These are phyloP conservation scores for Octopus bimaculoides DNA, from an alignment of 1,140 invertebrate species.

Conservation along the genomic window DNA sequence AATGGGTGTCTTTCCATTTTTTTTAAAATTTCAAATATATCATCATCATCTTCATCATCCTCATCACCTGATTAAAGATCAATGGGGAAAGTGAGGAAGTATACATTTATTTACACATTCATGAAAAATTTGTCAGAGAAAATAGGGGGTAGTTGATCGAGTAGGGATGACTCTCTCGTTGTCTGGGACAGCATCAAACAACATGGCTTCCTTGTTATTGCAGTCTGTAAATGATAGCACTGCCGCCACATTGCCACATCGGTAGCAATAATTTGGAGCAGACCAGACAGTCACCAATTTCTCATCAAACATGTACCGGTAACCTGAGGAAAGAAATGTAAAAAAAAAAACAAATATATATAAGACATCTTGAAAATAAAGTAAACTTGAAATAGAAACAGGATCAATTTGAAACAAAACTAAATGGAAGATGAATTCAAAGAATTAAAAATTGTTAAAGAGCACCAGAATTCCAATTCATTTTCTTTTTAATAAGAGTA, in stretches of 20 bases:
- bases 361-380: neutral
- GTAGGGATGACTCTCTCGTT: slow-evolving; percentile 87
- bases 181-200: slow-evolving; percentile 94
- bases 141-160: slow-evolving; percentile 90
- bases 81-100: neutral
- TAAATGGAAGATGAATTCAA: no score
- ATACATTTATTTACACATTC: neutral
- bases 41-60: neutral
- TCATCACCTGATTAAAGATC: neutral
- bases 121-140: slow-evolving; percentile 63
- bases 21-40: neutral
- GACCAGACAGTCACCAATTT: slow-evolving; percentile 99
- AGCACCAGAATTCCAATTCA: no score
- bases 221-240: slow-evolving; percentile 92
- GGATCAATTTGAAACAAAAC: no score
- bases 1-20: neutral
- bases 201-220: slow-evolving; percentile 75
- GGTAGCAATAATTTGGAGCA: slow-evolving; percentile 99
- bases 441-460: no score
- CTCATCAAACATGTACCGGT: slow-evolving; percentile 99
- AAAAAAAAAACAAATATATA: neutral
- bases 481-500: no score
- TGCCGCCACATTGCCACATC: slow-evolving; percentile 98
- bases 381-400: no score
- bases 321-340: slow-evolving; percentile 64